These are phyloP conservation scores for Heteronetta atricapilla DNA, from an alignment of 2,113 vertebrate species.

Conservation along the genomic window DNA sequence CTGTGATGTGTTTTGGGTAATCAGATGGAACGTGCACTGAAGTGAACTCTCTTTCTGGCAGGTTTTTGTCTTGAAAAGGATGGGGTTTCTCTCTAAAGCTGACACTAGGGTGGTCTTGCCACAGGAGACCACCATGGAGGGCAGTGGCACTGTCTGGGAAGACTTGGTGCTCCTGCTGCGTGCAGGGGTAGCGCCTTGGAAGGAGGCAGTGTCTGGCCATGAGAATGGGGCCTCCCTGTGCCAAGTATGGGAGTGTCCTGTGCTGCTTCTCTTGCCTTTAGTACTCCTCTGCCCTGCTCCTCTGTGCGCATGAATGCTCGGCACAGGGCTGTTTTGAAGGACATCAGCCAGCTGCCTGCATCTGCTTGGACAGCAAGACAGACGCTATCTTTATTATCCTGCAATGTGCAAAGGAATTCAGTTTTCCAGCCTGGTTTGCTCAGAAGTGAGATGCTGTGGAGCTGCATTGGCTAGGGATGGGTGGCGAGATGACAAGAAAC, in stretches of 20 bases:
- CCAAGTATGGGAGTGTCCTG: rapidly evolving
- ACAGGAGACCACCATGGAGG: not conserved
- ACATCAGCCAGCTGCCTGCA: not conserved
- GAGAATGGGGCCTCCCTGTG: rapidly evolving
- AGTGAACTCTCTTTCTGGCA: not conserved
- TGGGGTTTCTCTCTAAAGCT: not conserved
- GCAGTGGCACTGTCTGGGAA: not conserved
- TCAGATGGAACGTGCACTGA: slow-evolving; percentile 24
- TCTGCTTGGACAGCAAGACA: not conserved
- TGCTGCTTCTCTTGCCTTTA: not conserved
- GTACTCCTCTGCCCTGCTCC: rapidly evolving
- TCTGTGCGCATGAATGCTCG: not conserved
- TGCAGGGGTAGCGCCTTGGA: not conserved
- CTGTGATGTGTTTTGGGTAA: slow-evolving; percentile 33
- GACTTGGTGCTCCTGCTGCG: not conserved
- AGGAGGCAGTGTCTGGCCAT: not conserved
- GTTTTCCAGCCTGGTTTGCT: not conserved
- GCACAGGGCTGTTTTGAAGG: not conserved
- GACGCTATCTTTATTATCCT: not conserved
- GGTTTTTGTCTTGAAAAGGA: slow-evolving; percentile 33
- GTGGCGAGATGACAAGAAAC: not conserved
- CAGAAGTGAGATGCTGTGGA: not conserved
- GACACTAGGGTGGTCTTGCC: not conserved
- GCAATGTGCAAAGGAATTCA: not conserved
- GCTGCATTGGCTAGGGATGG: not conserved